phyloP scores from a whole-genome alignment of 2,797 vertebrate species.

The Enteromius afrohamiltoni region DNA sequence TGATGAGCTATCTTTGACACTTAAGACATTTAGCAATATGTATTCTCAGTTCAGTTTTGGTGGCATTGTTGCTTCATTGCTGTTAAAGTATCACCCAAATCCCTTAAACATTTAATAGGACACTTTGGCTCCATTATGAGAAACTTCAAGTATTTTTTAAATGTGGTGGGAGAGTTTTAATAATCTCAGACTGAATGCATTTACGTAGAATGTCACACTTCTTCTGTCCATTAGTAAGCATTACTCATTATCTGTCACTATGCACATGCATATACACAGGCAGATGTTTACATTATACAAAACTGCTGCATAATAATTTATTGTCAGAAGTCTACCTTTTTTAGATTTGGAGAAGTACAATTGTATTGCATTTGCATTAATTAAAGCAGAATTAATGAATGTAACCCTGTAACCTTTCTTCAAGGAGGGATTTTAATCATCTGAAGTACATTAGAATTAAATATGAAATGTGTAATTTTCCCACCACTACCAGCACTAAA shows the following conservation, averaged over 20 bases:
- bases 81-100: background rate
- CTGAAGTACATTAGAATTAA: conserved; percentile 5
- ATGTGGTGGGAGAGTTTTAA: background rate
- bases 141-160: background rate
- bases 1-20: background rate
- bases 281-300: conserved; percentile 8
- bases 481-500: background rate
- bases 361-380: conserved; percentile 2
- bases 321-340: background rate
- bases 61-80: background rate
- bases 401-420: background rate
- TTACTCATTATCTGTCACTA: background rate
- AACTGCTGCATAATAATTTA: background rate
- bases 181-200: background rate
- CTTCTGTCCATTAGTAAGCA: background rate
- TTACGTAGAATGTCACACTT: background rate
- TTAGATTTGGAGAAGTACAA: background rate
- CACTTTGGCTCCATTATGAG: background rate
- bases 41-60: background rate
- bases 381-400: background rate
- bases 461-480: background rate
- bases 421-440: background rate
- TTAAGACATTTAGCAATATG: background rate
- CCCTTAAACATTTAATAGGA: background rate
- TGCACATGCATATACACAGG: background rate